Base-by-base conservation (phyloP, 2,113 vertebrate species). In the Miniopterus natalensis region DNA sequence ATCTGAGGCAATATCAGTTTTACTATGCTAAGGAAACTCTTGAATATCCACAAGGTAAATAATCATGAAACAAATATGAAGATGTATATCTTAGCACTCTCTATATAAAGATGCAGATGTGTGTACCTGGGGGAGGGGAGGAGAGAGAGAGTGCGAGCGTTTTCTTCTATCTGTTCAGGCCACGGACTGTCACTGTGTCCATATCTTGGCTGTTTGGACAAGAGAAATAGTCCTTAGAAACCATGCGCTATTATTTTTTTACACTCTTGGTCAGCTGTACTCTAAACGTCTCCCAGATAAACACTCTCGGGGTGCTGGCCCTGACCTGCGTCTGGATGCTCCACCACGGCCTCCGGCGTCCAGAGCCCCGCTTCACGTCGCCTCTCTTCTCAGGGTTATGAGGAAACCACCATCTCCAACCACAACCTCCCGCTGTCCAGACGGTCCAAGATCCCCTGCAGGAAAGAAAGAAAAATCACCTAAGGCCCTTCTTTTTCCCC, bases 341-440 rank as follows among this genome's bases (percentile, higher is more conserved):
- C 99, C 2, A 98, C 97, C 0, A 99, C 98, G 6, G 99, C 99
- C 96, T 99, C 99, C 11, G 99, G 99, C 21, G 99, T 99, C 99
- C 99, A 99, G 25, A 99, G 99, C 5, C 99, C 99, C 2, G 99
- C 99, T 99, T 99, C 40, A 99, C 99, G 0, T 99, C 99, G 23
- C 99, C 99, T 31, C 99, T 98, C 97, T 99, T 99, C 98, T 99
- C 81, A 99, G 98, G n/a, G 99, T 99, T 97, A 99, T 96, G 80
- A 99, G 99, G 94, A 99, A 99, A 55, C 99, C 99, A 55, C 99
- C 99, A 85, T 99, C 99, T 93, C 99, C 99, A 57, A 99, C 98
- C 20, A 99, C 99, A 74, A 99, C 89, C 97, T 99, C 99, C 99
- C 99, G 3, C 97, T 97, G 29, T 99, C 97, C 97, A 99, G 98